Evolutionary conservation across 2,888 invertebrate species (phyloP).

Genomic region (Polydrusus cervinus): DNA sequence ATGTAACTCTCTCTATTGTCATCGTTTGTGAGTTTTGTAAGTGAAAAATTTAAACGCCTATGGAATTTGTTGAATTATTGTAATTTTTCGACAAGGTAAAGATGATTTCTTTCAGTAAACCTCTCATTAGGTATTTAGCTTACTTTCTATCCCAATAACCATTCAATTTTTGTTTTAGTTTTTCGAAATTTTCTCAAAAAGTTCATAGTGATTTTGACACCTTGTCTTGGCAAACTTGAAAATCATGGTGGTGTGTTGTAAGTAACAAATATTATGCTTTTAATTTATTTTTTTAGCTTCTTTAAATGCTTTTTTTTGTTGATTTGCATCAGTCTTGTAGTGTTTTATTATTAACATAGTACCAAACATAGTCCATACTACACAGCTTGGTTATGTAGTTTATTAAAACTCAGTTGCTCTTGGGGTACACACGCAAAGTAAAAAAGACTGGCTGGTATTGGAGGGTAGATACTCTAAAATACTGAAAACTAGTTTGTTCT

Average conservation of each 20-base stretch:
- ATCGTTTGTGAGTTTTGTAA: constrained; percentile 43
- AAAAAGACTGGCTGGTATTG: no score
- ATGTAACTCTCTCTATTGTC: constrained; percentile 17
- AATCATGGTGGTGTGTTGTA: constrained; percentile 64
- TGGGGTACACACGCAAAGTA: no score
- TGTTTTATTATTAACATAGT: neutral
- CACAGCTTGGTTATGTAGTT: neutral
- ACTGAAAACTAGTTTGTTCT: no score
- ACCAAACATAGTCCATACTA: neutral
- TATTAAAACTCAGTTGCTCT: neutral
- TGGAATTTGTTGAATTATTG: constrained; percentile 51
- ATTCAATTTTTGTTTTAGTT: constrained; percentile 34
- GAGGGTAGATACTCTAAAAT: no score
- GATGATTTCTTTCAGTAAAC: neutral
- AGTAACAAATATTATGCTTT: constrained; percentile 57
- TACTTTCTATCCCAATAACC: neutral
- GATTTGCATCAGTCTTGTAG: neutral
- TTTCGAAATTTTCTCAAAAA: constrained; percentile 49
- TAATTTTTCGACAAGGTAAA: constrained; percentile 48
- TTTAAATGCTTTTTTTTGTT: constrained; percentile 19
- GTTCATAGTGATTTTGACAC: constrained; percentile 51
- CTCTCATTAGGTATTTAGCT: neutral
- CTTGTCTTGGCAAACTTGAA: constrained; percentile 44
- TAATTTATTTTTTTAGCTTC: constrained; percentile 24
- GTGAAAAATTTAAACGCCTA: constrained; percentile 46